Conservation (phyloP, 2,113 vertebrate genomes). For the Octodon degus region DNA sequence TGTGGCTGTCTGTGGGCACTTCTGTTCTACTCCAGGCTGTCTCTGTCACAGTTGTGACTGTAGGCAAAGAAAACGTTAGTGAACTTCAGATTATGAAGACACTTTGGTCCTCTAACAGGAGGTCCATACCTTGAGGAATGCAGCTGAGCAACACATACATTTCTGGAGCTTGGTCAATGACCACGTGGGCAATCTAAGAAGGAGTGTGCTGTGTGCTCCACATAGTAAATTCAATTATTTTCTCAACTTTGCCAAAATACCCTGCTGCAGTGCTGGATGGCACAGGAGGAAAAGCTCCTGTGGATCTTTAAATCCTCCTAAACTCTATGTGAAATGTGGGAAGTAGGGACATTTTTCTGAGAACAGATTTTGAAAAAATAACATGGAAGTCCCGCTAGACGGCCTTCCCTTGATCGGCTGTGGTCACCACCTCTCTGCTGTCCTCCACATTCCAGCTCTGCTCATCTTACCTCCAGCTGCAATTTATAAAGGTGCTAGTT, state of each 20-base stretch:
- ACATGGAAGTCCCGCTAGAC: not conserved
- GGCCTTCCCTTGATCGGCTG: not conserved
- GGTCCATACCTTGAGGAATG: not conserved
- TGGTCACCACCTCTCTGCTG: not conserved
- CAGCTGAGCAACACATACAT: not conserved
- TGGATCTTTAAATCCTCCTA: conserved; percentile 15
- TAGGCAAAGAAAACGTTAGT: not conserved
- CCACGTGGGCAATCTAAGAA: not conserved
- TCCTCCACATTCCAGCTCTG: not conserved
- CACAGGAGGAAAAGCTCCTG: not conserved
- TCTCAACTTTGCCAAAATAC: not conserved
- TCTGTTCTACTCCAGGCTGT: not conserved
- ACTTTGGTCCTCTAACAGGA: not conserved
- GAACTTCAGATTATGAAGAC: not conserved
- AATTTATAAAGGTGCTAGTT: conserved; percentile 1
- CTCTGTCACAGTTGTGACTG: not conserved
- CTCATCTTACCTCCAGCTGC: not conserved
- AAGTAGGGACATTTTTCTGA: conserved; percentile 17
- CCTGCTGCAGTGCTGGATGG: not conserved
- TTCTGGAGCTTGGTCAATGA: not conserved
- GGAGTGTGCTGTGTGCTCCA: not conserved
- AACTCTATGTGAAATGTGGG: conserved; percentile 38
- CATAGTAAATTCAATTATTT: not conserved
- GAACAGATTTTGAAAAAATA: not conserved
- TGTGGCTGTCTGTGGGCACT: not conserved